Conservation (phyloP, 23 tunicate species). For the Trididemnum miniatum region DNA sequence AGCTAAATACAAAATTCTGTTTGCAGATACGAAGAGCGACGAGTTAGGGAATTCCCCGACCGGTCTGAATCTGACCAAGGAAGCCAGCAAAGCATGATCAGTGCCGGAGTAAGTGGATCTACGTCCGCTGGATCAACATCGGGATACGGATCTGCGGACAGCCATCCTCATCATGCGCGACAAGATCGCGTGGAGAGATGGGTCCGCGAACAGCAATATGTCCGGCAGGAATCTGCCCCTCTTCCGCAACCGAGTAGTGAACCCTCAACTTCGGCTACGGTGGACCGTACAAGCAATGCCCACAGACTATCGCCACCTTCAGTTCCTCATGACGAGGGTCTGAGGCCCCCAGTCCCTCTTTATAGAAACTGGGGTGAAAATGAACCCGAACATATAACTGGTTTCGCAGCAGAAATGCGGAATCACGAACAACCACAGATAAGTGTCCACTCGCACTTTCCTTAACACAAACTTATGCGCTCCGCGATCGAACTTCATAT, state of each 20-base stretch:
- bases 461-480: not conserved
- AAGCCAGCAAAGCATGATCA: constrained; percentile 76
- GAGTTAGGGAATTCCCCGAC: constrained; percentile 18
- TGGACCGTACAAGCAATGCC: not conserved
- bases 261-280: not conserved
- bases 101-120: constrained; percentile 90
- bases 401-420: too few relatives aligned
- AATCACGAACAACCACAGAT: not conserved
- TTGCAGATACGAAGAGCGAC: constrained; percentile 44
- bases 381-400: constrained; percentile 11
- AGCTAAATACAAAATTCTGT: too few relatives aligned
- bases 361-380: constrained; percentile 84
- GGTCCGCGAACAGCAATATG: constrained; percentile 89
- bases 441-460: not conserved
- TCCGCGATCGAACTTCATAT: too few relatives aligned
- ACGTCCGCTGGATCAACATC: constrained; percentile 82
- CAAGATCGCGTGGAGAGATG: constrained; percentile 88
- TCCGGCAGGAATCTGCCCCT: constrained; percentile 49
- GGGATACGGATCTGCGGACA: constrained; percentile 85
- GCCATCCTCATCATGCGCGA: constrained; percentile 47
- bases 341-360: constrained; percentile 86
- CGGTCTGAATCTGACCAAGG: constrained; percentile 65
- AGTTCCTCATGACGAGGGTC: constrained; percentile 6
- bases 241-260: not conserved
- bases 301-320: not conserved